phyloP scores from a whole-genome alignment of 1,140 invertebrate species.

The Drosophila erecta region DNA sequence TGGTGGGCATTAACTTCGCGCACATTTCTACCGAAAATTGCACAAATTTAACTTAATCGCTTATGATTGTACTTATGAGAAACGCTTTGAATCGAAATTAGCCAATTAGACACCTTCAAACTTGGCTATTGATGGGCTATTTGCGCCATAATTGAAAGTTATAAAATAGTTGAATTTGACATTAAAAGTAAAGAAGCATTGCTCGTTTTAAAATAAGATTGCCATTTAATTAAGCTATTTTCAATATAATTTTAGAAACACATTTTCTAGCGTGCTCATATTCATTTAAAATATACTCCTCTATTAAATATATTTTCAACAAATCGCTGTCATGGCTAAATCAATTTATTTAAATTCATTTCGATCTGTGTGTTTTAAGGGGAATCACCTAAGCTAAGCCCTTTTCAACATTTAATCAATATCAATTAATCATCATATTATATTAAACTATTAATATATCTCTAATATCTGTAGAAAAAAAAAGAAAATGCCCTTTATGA shows the following conservation, averaged over 20 bases:
- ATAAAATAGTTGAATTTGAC: not conserved
- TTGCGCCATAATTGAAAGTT: not conserved
- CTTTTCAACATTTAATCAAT: not conserved
- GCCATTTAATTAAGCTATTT: too few relatives aligned
- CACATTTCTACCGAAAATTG: conserved; percentile 9
- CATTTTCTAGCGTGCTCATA: too few relatives aligned
- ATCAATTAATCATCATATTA: too few relatives aligned
- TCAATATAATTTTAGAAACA: too few relatives aligned
- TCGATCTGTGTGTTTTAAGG: not conserved
- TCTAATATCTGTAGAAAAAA: not conserved
- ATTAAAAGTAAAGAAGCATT: not conserved
- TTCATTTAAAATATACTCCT: too few relatives aligned
- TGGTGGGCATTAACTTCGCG: conserved; percentile 14
- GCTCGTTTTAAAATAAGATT: not conserved
- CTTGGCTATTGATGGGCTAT: not conserved
- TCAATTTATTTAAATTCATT: too few relatives aligned
- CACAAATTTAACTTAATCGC: not conserved
- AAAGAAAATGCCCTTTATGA: not conserved
- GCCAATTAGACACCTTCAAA: too few relatives aligned
- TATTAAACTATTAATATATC: not conserved
- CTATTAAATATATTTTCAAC: too few relatives aligned
- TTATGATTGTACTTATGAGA: too few relatives aligned
- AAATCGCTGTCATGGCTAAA: too few relatives aligned
- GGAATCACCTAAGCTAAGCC: not conserved
- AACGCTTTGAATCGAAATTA: too few relatives aligned